Evolutionary conservation across 2,888 invertebrate genomes (phyloP).

Genomic region (Lomographa bimaculata): DNA sequence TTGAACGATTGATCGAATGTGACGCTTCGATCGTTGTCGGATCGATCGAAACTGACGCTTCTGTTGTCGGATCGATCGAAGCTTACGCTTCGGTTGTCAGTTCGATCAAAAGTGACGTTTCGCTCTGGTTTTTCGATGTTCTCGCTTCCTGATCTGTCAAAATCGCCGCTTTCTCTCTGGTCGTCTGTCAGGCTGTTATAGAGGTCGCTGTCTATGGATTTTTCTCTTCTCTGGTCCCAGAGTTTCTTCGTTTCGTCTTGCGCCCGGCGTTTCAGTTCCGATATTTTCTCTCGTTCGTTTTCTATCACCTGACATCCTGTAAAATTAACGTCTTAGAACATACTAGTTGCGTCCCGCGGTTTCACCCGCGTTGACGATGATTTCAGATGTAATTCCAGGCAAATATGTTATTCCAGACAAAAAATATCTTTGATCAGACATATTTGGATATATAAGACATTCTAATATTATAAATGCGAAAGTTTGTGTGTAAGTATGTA

Average conservation of each 20-base stretch:
- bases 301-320: conserved; percentile 95
- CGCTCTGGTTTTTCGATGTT: conserved; percentile 21
- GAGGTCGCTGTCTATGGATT: conserved; percentile 55
- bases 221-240: conserved; percentile 86
- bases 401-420: too few species aligned
- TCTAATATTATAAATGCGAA: too few species aligned
- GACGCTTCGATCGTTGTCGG: conserved; percentile 13
- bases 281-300: conserved; percentile 93
- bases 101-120: conserved; percentile 16
- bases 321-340: too few species aligned
- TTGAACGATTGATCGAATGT: conserved; percentile 10
- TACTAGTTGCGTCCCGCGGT: too few species aligned
- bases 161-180: conserved; percentile 25
- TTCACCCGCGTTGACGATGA: too few species aligned
- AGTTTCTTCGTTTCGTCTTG: conserved; percentile 95
- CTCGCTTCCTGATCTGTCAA: conserved; percentile 22
- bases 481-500: too few species aligned
- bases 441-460: too few species aligned
- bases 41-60: conserved; percentile 15
- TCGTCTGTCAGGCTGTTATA: conserved; percentile 43
- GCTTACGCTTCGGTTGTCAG: conserved; percentile 8
- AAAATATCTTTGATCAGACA: too few species aligned
- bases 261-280: conserved; percentile 92
- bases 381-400: too few species aligned
- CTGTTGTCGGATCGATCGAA: conserved; percentile 7